Base-by-base conservation (phyloP, 2,113 vertebrate species). In the Tympanuchus pallidicinctus region DNA sequence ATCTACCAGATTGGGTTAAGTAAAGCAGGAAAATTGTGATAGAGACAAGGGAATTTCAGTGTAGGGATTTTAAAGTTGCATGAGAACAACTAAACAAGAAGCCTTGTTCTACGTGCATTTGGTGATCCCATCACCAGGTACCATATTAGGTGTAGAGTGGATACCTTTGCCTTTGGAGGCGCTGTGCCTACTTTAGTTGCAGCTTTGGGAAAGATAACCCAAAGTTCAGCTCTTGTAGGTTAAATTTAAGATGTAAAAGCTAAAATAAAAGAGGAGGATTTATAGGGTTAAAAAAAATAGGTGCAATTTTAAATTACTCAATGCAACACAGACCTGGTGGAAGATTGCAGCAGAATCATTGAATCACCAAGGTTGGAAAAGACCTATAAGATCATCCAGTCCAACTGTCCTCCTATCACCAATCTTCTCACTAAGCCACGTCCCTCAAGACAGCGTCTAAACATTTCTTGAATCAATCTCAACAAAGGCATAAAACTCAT, bases 401-500 rank as follows among this genome's bases (percentile, higher is more conserved):
- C 22, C 48, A 50, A 3, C 22, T 12, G 11, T 24, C 22, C 22
- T 24, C 11, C 22, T 50, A 50, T 50, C 48, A 12, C 11, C 21
- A 50, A 50, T 12, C 22, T 12, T 50, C 48, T 50, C 48, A 50
- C 12, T 50, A 50, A 50, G 11, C 48, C 11, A 50, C 7, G 11
- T 50, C 48, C 48, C 48, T 50, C 22, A 50, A 50, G 22, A 50
- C 48, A 13, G 24, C 6, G 48, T 50, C 48, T 50, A 50, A 50
- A 50, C 48, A 13, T 50, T 13, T 22, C 48, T 24, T 50, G 48
- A 13, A 43, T 10, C 47, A 2, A 2, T 3, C 28, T n/a, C 40
- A 32, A 3, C 1, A 0, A 83, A 73, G 45, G 15, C 13, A 38
- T 4, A 21, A 77, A 90, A 16, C 4, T 38, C 2, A 1, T 36